Evolutionary conservation across 2,113 vertebrate species (phyloP).

Genomic region (Antechinus stuartii): DNA sequence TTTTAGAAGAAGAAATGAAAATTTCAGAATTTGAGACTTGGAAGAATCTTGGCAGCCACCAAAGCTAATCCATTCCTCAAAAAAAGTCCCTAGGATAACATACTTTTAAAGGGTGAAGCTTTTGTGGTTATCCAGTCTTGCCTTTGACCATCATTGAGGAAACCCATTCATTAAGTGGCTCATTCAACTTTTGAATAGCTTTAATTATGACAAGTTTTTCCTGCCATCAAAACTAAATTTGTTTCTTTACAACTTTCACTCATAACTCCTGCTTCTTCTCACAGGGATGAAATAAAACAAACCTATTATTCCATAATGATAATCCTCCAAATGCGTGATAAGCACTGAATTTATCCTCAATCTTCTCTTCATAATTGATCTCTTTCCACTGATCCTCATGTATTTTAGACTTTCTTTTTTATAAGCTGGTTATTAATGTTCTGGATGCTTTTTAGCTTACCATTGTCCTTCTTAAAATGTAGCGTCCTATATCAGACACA

Average conservation of each 20-base stretch:
- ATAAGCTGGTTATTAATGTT: neutral
- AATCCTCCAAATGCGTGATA: neutral
- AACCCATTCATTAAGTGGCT: neutral
- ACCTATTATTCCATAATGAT: neutral
- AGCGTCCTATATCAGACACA: neutral
- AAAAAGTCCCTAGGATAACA: neutral
- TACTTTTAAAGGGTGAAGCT: no score
- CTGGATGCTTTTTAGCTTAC: neutral
- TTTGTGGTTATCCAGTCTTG: neutral
- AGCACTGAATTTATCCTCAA: neutral
- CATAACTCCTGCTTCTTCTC: neutral
- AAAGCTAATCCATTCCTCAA: neutral
- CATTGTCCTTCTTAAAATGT: neutral
- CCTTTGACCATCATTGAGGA: neutral
- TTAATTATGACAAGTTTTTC: neutral
- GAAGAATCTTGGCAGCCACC: neutral
- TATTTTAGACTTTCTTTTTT: no score
- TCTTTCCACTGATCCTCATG: neutral
- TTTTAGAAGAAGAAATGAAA: neutral
- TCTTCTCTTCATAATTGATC: neutral
- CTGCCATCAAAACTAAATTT: neutral
- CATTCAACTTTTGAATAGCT: neutral
- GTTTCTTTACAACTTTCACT: neutral
- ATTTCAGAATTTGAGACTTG: neutral
- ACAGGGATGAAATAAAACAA: neutral